phyloP scores from a whole-genome alignment of 2,113 vertebrate species.

The Rhinoderma darwinii region DNA sequence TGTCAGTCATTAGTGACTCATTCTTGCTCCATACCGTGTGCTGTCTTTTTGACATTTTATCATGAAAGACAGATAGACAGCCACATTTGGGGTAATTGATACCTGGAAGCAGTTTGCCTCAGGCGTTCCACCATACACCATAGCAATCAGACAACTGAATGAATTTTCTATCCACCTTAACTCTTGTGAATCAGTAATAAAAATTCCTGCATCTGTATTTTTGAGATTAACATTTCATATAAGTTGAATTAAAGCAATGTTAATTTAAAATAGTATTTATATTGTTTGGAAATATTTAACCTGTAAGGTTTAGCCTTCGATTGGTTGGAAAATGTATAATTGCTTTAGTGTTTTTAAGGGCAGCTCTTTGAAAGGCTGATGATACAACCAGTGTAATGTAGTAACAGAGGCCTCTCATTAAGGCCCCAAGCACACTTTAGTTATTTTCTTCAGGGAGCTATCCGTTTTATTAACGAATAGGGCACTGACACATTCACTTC shows the following conservation, averaged over 20 bases:
- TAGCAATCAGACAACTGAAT: neutral
- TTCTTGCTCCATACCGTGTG: slow-evolving; percentile 10
- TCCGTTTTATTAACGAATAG: no score
- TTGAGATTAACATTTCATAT: neutral
- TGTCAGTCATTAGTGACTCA: neutral
- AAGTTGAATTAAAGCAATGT: neutral
- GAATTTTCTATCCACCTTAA: neutral
- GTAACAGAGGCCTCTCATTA: no score
- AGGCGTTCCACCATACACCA: neutral
- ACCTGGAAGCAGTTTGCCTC: slow-evolving; percentile 11
- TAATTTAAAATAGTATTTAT: neutral
- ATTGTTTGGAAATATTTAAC: neutral
- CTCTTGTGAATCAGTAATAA: no score
- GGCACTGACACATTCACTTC: no score
- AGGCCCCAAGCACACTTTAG: no score
- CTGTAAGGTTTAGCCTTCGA: neutral
- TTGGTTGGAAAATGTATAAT: no score
- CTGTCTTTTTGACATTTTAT: slow-evolving; percentile 8
- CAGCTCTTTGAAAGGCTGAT: no score
- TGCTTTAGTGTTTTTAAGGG: no score
- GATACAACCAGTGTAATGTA: no score
- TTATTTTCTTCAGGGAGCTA: no score
- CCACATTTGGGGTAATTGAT: slow-evolving; percentile 34
- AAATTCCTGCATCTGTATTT: neutral
- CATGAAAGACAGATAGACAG: slow-evolving; percentile 39